phyloP scores from a whole-genome alignment of 2,797 vertebrate genomes.

The Pampus argenteus region DNA sequence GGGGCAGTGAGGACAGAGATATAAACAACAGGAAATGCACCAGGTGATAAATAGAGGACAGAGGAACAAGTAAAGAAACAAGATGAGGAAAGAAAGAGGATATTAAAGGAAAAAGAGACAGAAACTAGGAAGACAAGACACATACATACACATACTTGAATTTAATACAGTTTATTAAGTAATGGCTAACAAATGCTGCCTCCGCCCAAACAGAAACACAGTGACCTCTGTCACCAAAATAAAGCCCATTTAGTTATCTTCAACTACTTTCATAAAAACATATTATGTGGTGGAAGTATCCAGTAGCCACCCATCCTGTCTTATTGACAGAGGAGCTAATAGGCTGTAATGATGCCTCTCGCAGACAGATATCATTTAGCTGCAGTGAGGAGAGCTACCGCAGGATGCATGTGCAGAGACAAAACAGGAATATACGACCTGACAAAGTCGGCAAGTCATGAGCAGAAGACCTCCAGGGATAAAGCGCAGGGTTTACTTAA shows the following conservation, averaged over 20 bases:
- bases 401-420: background rate
- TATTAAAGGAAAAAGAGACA: background rate
- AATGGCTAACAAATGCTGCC: slow-evolving; percentile 1
- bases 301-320: background rate
- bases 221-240: background rate
- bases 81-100: background rate
- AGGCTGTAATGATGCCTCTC: slow-evolving; percentile 1
- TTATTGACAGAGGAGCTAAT: slow-evolving; percentile 19
- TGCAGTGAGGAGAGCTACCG: background rate
- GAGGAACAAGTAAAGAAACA: background rate
- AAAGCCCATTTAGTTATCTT: background rate
- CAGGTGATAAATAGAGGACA: slow-evolving; percentile 6
- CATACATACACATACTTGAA: too few species aligned
- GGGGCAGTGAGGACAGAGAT: slow-evolving; percentile 4
- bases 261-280: background rate
- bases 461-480: background rate
- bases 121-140: too few species aligned
- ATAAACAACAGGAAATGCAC: slow-evolving; percentile 29
- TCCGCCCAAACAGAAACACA: slow-evolving; percentile 7
- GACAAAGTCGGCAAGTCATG: background rate
- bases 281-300: too few species aligned
- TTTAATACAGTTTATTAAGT: slow-evolving; percentile 16
- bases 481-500: background rate
- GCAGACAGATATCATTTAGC: background rate
- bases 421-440: background rate